Evolutionary conservation across 2,888 invertebrate species (phyloP), one percentile per base, ranked within the genome.

Genomic region (Hoplodrina blanda): DNA sequence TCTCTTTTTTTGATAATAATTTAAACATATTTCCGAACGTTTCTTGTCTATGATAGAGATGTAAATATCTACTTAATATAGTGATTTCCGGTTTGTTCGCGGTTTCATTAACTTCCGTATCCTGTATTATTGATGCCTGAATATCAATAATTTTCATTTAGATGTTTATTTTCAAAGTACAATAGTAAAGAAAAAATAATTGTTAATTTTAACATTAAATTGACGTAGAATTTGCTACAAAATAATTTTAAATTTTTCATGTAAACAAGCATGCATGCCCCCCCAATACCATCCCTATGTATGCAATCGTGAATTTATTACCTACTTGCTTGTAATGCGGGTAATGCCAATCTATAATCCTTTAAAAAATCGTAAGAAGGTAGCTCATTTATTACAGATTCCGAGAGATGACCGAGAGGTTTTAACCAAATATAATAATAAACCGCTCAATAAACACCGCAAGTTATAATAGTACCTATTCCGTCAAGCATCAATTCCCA

Each of bases 41-140:
- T 65, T 69, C 66, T 89, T 91, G 91, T 92, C 92, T 91, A 90
- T 92, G 92, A 85, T 75, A 77, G 52, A 67, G 63, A 78, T 46
- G 13, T 77, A 65, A 57, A 61, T 56, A 69, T 64, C 72, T 59
- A 69, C 30, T 69, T 76, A 81, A 79, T 37, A 37, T 37, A 87
- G 82, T 89, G 87, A 91, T 83, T 91, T 92, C 91, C 91, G 90
- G 65, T 85, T 73, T 80, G 77, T 90, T 92, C 90, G 92, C 92
- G 92, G 89, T 89, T 89, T 91, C 87, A 86, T 74, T 71, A 63
- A 86, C 74, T 82, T 92, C 89, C 92, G 90, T 85, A 88, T 91
- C 91, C 89, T 72, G 0, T 53, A 55, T 4, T 62, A 49, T 17
- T 56, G 54, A 67, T 62, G 46, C 62, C 30, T 64, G 46, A 41